Conservation (phyloP, 2,797 vertebrate species). For the Amblyraja radiata region DNA sequence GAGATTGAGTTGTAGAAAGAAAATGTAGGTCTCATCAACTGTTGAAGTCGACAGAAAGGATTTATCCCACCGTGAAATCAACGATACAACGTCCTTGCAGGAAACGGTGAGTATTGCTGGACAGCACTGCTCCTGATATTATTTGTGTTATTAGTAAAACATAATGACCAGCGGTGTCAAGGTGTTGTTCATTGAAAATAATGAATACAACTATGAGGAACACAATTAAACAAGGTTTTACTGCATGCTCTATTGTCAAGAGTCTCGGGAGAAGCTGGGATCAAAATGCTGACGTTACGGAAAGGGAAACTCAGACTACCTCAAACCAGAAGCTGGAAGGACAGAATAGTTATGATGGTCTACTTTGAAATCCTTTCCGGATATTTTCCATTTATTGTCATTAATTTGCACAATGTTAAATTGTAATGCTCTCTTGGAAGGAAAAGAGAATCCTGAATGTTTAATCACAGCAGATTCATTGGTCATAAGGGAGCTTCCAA, state of each 20-base stretch:
- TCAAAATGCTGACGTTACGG: background rate
- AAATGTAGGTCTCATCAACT: background rate
- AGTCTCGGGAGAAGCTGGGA: background rate
- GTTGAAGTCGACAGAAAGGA: background rate
- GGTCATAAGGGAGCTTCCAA: background rate
- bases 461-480: background rate
- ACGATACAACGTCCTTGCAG: too few species aligned
- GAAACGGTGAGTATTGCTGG: background rate
- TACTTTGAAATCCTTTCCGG: background rate
- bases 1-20: background rate
- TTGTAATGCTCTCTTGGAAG: background rate
- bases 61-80: background rate
- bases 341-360: background rate
- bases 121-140: background rate
- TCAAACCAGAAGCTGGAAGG: background rate
- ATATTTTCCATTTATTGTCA: background rate
- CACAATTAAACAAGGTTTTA: background rate
- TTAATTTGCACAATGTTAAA: background rate
- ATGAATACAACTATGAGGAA: too few species aligned
- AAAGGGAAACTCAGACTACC: background rate
- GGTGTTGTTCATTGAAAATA: background rate
- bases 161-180: background rate
- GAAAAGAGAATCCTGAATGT: background rate
- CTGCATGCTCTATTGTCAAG: background rate
- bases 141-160: background rate